A percentile compares a stretch with the other conserved stretches of the same genome.
Evolutionary conservation across 2,888 invertebrate genomes (phyloP).

Genomic region (Cephonodes hylas): DNA sequence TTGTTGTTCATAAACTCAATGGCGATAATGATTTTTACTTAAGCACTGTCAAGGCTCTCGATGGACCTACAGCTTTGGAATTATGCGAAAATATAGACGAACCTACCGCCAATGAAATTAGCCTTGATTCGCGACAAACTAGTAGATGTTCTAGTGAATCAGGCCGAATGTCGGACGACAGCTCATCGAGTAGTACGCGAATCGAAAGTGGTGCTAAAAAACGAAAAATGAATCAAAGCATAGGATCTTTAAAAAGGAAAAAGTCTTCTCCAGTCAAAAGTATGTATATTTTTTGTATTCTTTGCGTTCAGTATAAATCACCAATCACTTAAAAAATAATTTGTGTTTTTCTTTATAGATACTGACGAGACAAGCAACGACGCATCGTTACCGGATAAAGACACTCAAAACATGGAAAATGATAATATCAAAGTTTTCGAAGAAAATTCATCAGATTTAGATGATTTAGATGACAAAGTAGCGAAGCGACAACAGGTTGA

Average conservation of each 20-base stretch:
- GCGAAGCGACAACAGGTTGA: slow-evolving; percentile 38
- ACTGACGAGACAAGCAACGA: slow-evolving; percentile 43
- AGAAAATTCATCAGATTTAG: slow-evolving; percentile 74
- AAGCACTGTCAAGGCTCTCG: slow-evolving; percentile 71
- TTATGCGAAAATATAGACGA: slow-evolving; percentile 51
- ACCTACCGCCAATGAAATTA: slow-evolving; percentile 45
- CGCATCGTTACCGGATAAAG: slow-evolving; percentile 40
- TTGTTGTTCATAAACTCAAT: slow-evolving; percentile 82
- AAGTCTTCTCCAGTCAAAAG: slow-evolving; percentile 46
- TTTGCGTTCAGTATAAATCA: too few relatives aligned
- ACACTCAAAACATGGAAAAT: slow-evolving; percentile 36
- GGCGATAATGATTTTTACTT: slow-evolving; percentile 76
- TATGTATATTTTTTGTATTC: slow-evolving; percentile 36
- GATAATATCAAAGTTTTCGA: slow-evolving; percentile 60
- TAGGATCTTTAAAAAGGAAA: slow-evolving; percentile 48
- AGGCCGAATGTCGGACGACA: slow-evolving; percentile 70
- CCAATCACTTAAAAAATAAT: too few relatives aligned
- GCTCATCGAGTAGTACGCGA: slow-evolving; percentile 61
- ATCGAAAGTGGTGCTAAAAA: slow-evolving; percentile 56
- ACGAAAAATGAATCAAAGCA: slow-evolving; percentile 53
- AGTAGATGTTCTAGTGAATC: slow-evolving; percentile 74
- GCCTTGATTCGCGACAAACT: slow-evolving; percentile 62
- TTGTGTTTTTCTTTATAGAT: too few relatives aligned
- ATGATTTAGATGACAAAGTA: slow-evolving; percentile 60
- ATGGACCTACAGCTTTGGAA: slow-evolving; percentile 64